Evolutionary conservation across 2,888 invertebrate genomes (phyloP), one percentile per base, ranked within the genome.

Genomic region (Lithophane leautieri): DNA sequence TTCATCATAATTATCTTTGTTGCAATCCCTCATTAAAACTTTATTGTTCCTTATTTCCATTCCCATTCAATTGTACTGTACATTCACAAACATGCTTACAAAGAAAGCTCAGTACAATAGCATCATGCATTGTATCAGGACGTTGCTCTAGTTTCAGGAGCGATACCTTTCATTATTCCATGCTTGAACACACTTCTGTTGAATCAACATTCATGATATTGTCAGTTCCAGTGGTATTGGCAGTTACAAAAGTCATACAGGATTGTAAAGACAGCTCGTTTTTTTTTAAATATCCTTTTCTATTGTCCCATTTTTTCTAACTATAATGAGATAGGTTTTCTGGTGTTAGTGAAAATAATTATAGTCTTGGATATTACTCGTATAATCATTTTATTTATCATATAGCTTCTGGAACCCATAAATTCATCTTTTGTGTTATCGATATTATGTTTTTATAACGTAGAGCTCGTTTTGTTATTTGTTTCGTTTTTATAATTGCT

Each of bases 81-180:
- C 58, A 61, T 63, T 71, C 68, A 70, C 70, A 63, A 71, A 62
- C 69, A 42, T 34, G 42, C 58, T 42, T 19, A 70, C 82, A 85
- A 79, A 72, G 76, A 70, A 65, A 63, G 22, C 73, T 58, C 58
- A 12, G 34, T 14, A 79, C 69, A 85, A 79, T 75, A 65, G 67
- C 63, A 60, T 58, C 76, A 79, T 67, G 71, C 67, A 81, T 72
- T 79, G 86, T 76, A 70, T 69, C 66, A 70, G 61, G 58, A 12
- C 74, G 62, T 56, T 66, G 78, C 40, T 68, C 77, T 58, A 79
- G 84, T 82, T 86, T 42, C 54, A 76, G 61, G 72, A 44, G 58
- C 40, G 75, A 86, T 81, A 72, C 71, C 67, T 61, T 76, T 79
- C 81, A 86, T 85, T 70, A 73, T 78, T 61, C 56, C 42, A 25